Percentiles rank a stretch among this genome's conserved stretches.
Evolutionary conservation across 2,797 vertebrate species (phyloP).

Genomic region (Onychomys torridus): DNA sequence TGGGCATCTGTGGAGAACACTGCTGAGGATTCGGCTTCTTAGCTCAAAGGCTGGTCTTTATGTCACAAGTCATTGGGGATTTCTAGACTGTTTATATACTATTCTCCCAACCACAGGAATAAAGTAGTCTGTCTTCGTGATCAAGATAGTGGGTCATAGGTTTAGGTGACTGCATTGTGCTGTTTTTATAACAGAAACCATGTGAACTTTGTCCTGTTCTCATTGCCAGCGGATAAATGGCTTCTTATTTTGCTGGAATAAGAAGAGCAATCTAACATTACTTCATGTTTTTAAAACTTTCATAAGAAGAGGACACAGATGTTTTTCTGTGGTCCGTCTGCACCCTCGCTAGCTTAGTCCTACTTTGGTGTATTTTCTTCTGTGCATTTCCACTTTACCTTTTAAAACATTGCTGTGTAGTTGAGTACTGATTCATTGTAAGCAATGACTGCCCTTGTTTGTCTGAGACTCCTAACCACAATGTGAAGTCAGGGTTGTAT

Average conservation of each 20-base stretch:
- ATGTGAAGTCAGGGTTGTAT: not conserved
- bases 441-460: not conserved
- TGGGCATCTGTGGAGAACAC: not conserved
- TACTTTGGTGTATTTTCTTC: not conserved
- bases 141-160: not conserved
- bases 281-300: not conserved
- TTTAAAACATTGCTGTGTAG: not conserved
- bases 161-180: not conserved
- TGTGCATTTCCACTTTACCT: not conserved
- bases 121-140: not conserved
- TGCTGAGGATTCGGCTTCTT: not conserved
- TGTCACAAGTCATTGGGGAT: not conserved
- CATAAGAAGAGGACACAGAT: constrained; percentile 4
- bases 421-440: not conserved
- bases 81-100: not conserved
- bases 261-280: not conserved
- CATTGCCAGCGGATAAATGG: not conserved
- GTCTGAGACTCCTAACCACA: not conserved
- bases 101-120: constrained; percentile 11
- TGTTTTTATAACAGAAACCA: not conserved
- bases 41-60: not conserved
- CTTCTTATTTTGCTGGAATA: constrained; percentile 15
- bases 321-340: not conserved
- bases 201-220: not conserved
- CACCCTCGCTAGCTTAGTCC: not conserved